Percentiles rank a stretch among this genome's conserved stretches.
Evolutionary conservation across 2,113 vertebrate genomes (phyloP).

Genomic region (Ameiurus melas): DNA sequence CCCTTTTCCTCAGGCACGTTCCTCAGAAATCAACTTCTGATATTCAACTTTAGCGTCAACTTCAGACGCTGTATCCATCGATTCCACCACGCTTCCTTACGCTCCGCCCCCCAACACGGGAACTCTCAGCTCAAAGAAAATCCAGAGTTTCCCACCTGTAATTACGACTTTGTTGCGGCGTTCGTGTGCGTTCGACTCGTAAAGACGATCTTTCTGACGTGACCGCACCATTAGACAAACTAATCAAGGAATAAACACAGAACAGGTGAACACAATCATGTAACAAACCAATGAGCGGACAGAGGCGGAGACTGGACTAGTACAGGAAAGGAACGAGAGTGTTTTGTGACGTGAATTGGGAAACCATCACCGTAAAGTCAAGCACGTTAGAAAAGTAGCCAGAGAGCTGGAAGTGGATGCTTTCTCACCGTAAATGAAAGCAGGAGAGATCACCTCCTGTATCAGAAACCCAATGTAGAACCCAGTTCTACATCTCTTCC

Average conservation of each 20-base stretch:
- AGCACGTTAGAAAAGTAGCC: too few species aligned
- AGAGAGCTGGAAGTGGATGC: too few species aligned
- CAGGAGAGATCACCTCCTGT: neutral
- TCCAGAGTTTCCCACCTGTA: too few species aligned
- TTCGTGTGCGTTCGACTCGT: neutral
- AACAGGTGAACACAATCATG: neutral
- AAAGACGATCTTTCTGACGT: too few species aligned
- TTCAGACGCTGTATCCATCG: too few species aligned
- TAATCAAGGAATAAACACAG: neutral
- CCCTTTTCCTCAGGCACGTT: too few species aligned
- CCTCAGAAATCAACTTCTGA: too few species aligned
- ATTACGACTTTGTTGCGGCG: too few species aligned
- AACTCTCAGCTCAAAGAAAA: too few species aligned
- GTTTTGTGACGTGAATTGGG: neutral
- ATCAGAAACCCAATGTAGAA: neutral
- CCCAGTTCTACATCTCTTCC: neutral
- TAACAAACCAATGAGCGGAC: neutral
- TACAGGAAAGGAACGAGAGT: neutral
- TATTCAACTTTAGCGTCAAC: too few species aligned
- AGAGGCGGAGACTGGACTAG: neutral
- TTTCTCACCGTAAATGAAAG: neutral
- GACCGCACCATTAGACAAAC: neutral
- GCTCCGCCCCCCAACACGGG: too few species aligned
- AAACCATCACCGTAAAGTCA: fast-evolving
- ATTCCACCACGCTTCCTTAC: too few species aligned